phyloP scores from a whole-genome alignment of 2,888 invertebrate genomes.

The Quadriops clusia region DNA sequence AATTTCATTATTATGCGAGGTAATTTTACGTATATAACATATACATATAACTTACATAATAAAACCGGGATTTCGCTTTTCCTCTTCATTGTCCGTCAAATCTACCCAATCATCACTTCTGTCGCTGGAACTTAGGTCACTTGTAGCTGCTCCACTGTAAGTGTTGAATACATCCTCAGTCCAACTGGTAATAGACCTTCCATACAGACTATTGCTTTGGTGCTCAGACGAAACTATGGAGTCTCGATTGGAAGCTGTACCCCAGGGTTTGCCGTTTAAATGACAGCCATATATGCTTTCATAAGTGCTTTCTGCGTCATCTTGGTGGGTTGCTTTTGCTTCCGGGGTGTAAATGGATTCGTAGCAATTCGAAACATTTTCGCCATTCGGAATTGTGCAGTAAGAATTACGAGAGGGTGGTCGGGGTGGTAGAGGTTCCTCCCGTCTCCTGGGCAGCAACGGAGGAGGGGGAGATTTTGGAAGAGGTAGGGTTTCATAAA shows the following conservation, averaged over 20 bases:
- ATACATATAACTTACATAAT: conserved; percentile 48
- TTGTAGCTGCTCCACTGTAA: conserved; percentile 40
- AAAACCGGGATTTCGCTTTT: conserved; percentile 39
- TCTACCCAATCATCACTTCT: conserved; percentile 58
- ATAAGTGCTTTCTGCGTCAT: conserved; percentile 14
- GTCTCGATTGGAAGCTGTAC: conserved; percentile 26
- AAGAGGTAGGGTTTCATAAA: conserved; percentile 41
- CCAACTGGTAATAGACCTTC: conserved; percentile 40
- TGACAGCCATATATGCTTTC: conserved; percentile 23
- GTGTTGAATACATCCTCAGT: conserved; percentile 30
- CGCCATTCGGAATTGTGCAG: conserved; percentile 47
- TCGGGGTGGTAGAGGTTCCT: conserved; percentile 39
- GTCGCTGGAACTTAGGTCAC: conserved; percentile 48
- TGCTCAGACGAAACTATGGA: conserved; percentile 44
- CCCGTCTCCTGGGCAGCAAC: conserved; percentile 32
- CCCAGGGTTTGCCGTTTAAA: conserved; percentile 15
- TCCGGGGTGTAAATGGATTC: conserved; percentile 39
- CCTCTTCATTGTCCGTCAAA: conserved; percentile 45
- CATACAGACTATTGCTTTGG: conserved; percentile 50
- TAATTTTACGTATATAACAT: no score
- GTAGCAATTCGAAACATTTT: conserved; percentile 45
- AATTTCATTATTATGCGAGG: no score
- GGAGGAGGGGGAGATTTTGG: conserved; percentile 17
- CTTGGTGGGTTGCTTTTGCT: conserved; percentile 9
- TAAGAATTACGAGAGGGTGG: conserved; percentile 47